These are phyloP conservation scores for Tolmerus cingulatus DNA, from an alignment of 2,888 invertebrate species.

Conservation along the genomic window DNA sequence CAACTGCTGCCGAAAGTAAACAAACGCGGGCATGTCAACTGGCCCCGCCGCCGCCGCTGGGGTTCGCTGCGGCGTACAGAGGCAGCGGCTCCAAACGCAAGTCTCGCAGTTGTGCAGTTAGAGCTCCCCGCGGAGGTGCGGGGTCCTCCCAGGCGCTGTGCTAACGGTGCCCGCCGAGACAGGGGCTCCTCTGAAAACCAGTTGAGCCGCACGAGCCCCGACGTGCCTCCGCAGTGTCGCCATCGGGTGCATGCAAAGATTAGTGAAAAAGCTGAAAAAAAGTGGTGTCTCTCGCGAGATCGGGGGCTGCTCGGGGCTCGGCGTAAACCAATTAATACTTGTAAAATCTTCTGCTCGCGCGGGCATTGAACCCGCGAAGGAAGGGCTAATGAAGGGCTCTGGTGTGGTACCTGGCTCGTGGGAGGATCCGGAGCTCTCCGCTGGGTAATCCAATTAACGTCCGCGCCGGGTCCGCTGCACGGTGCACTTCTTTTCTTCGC, in stretches of 20 bases:
- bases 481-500: not conserved
- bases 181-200: not conserved
- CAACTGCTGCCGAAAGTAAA: not conserved
- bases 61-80: not conserved
- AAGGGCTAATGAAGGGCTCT: not conserved
- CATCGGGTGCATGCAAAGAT: not conserved
- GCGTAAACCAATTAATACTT: slow-evolving; percentile 3
- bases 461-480: not conserved
- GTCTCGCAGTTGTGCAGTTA: not conserved
- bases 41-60: not conserved
- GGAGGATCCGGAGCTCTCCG: not conserved
- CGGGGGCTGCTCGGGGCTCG: not conserved
- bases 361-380: not conserved
- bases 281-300: not conserved
- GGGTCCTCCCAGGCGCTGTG: not conserved
- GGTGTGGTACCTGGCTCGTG: not conserved
- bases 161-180: not conserved
- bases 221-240: not conserved
- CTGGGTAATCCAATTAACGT: not conserved
- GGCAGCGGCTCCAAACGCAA: not conserved
- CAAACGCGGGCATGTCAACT: not conserved
- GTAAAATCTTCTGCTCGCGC: not conserved
- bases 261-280: not conserved
- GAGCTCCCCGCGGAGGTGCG: not conserved
- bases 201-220: not conserved